Evolutionary conservation across 2,888 invertebrate species (phyloP), one percentile per base, ranked within the genome.

Genomic region (Drosophila pegasa): DNA sequence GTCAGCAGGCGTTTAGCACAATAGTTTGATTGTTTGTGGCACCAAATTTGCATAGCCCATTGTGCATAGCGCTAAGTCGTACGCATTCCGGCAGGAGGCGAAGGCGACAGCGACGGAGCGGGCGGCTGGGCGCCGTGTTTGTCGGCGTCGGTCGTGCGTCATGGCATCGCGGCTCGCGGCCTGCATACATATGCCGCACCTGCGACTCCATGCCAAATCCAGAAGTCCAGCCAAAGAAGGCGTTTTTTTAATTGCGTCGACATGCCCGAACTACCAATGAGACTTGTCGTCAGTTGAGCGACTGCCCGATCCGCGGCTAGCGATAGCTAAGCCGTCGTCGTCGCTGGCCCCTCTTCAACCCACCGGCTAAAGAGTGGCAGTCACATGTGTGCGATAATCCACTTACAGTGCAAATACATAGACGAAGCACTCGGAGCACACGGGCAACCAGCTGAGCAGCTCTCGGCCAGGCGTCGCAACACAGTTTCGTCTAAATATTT

Each of bases 171-270:
- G 67, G 55, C 35, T 67, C 71, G 77, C 69, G 74, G 62, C 78
- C 57, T 88, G 84, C 87, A 85, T 85, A 83, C 83, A 81, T 88
- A 85, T 85, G 88, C 87, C 83, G 87, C 85, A 85, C 85, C 85
- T 85, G 85, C 88, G 88, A 78, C 88, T 85, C 80, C 68, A 74
- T 75, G 78, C 88, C 88, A 87, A 79, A 87, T 72, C 77, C 74
- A 84, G 82, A 74, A 85, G 71, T 71, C 74, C 52, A 54, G 68
- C 87, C 89, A 76, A 85, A 90, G 89, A 90, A 90, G 90, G 90
- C 90, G 88, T 87, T 88, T 90, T 88, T 89, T 90, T 90, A 90
- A 90, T 90, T 90, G 89, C 90, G 88, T 72, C 90, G 87, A 90
- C 89, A 90, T 90, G 89, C 71, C 68, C 78, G 73, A 78, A 90